Base-by-base conservation (phyloP, 2,113 vertebrate species). In the Falco punctatus region DNA sequence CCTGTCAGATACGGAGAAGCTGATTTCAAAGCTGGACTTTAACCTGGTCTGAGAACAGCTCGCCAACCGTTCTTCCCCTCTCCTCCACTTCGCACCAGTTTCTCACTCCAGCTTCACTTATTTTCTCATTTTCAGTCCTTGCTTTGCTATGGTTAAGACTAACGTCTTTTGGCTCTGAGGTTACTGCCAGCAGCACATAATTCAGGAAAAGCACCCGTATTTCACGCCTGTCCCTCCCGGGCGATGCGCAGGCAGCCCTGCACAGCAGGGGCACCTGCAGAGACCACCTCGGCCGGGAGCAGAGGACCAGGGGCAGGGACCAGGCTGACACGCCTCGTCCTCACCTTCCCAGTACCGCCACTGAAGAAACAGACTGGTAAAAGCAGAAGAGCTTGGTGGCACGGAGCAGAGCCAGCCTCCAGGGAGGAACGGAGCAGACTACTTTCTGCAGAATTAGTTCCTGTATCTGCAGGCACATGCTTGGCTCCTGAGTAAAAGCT, bases 141-240 rank as follows among this genome's bases (percentile, higher is more conserved):
- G 30, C 33, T 82, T 64, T 38, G 24, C 51, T 62, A 3, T 3
- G 7, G 35, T 28, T 22, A 42, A 38, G 38, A 38, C 38, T 38
- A 38, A 38, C 38, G 30, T 40, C n/a, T 72, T 59, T 20, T 9
- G 35, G 58, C 67, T 65, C 42, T 0, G 3, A 75, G 38, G 49
- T 13, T 40, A 33, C 35, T n/a, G 26, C 17, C 16, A 78, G 15
- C 30, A 81, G 75, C 64, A 42, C 12, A 54, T 28, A 55, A 59
- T 10, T 51, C n/a, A 11, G 55, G 9, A 42, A 30, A 67, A 74
- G n/a, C 0, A 0, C 35, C 17, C 2, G 1, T 26, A 27, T 28
- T 70, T 35, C 27, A 14, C 0, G 7, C 5, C 54, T 2, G 1
- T 19, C 46, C 66, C 64, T 35, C n/a, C 5, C 2, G 3, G 48